Percentiles rank a stretch among this genome's conserved stretches.
phyloP scores from a whole-genome alignment of 1,140 invertebrate genomes.

The Popillia japonica region DNA sequence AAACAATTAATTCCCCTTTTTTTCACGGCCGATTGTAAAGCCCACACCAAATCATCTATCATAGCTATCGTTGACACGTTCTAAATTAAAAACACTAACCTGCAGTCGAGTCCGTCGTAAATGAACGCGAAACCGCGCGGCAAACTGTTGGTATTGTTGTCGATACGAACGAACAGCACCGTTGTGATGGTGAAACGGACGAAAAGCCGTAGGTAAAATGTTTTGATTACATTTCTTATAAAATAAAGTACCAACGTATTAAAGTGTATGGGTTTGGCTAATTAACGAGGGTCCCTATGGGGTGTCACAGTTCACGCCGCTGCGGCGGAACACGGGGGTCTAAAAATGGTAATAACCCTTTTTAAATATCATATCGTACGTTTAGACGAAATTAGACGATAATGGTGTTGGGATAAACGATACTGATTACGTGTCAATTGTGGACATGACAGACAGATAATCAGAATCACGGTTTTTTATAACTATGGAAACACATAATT shows the following conservation, averaged over 20 bases:
- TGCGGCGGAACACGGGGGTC: conserved; percentile 6
- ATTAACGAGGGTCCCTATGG: conserved; percentile 47
- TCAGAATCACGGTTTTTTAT: too few relatives aligned
- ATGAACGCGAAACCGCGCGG: conserved; percentile 39
- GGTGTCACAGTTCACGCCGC: conserved; percentile 46
- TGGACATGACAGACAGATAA: neutral
- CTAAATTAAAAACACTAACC: conserved; percentile 60
- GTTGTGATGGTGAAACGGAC: conserved; percentile 37
- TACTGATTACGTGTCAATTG: neutral
- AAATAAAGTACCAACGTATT: conserved; percentile 45
- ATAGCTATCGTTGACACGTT: conserved; percentile 60
- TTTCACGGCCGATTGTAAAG: conserved; percentile 52
- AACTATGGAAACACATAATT: too few relatives aligned
- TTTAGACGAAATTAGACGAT: conserved; percentile 24
- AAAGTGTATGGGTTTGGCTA: conserved; percentile 46
- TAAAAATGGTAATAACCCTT: conserved; percentile 4
- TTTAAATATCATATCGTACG: conserved; percentile 38
- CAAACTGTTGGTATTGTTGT: conserved; percentile 10
- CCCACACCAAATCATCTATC: conserved; percentile 60
- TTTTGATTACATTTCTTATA: conserved; percentile 50
- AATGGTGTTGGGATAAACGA: conserved; percentile 2
- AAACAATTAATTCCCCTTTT: conserved; percentile 60
- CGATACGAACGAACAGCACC: conserved; percentile 11
- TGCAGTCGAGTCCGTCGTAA: conserved; percentile 43
- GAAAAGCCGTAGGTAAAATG: conserved; percentile 44